Conservation (phyloP, 2,797 vertebrate genomes). For the Siniperca undulata region DNA sequence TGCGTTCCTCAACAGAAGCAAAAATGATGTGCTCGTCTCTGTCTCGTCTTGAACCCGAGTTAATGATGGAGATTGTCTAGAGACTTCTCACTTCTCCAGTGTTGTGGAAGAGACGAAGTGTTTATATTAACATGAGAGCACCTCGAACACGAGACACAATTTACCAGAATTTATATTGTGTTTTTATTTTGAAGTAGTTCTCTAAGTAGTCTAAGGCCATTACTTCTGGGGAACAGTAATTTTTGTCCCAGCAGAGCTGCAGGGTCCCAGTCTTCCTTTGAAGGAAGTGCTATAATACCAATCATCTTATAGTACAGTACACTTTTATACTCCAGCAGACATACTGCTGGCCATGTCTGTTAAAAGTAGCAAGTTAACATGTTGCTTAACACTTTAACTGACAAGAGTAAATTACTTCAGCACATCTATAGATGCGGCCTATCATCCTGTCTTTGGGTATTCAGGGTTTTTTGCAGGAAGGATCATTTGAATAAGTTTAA, state of each 20-base stretch:
- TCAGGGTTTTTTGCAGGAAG: not conserved
- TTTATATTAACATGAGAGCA: slow-evolving; percentile 58
- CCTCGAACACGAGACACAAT: slow-evolving; percentile 28
- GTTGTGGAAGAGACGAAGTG: slow-evolving; percentile 34
- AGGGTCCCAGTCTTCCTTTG: slow-evolving; percentile 7
- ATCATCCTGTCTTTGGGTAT: not conserved
- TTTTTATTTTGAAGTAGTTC: slow-evolving; percentile 51
- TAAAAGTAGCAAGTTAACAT: not conserved
- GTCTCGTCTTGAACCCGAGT: not conserved
- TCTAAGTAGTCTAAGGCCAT: slow-evolving; percentile 60
- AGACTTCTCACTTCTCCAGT: slow-evolving; percentile 17
- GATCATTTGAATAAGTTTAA: not conserved
- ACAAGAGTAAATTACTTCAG: not conserved
- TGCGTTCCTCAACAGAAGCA: not conserved
- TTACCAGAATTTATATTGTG: slow-evolving; percentile 63
- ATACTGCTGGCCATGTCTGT: not conserved
- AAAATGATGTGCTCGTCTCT: not conserved
- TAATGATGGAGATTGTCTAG: not conserved
- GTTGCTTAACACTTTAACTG: not conserved
- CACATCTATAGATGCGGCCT: not conserved
- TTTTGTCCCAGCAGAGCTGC: slow-evolving; percentile 23
- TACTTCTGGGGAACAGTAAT: slow-evolving; percentile 15
- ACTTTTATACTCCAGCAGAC: not conserved
- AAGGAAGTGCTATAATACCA: not conserved
- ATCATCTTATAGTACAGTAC: not conserved